Evolutionary conservation across 1,140 invertebrate genomes (phyloP).

Genomic region (Lithobius niger): DNA sequence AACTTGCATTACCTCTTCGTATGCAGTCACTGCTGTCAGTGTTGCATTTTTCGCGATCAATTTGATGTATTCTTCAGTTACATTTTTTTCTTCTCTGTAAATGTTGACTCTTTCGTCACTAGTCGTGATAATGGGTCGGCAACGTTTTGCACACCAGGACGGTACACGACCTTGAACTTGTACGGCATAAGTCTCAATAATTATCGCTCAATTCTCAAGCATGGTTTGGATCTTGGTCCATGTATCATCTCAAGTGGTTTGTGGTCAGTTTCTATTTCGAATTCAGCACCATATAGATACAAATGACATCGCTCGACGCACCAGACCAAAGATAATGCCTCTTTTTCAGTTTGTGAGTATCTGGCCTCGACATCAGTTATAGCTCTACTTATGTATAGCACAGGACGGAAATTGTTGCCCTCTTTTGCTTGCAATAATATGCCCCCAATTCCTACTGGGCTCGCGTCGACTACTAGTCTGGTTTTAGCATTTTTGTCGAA

Average conservation of each 20-base stretch:
- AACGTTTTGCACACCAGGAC: constrained; percentile 15
- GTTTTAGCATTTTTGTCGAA: constrained; percentile 21
- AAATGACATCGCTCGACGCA: constrained; percentile 19
- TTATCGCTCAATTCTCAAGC: constrained; percentile 18
- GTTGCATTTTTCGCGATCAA: neutral
- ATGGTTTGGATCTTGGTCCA: constrained; percentile 31
- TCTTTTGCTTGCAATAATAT: neutral
- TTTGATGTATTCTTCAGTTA: neutral
- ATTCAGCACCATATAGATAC: constrained; percentile 24
- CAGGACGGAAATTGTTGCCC: constrained; percentile 24
- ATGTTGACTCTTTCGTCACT: neutral
- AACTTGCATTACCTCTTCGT: neutral
- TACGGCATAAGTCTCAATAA: too few species aligned
- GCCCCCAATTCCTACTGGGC: constrained; percentile 25
- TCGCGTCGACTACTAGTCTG: constrained; percentile 31
- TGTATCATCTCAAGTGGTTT: too few species aligned
- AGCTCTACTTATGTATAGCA: constrained; percentile 30
- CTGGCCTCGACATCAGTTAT: constrained; percentile 26
- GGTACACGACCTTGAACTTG: constrained; percentile 17
- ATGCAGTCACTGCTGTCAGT: neutral
- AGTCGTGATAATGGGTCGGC: constrained; percentile 18
- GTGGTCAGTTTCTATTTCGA: too few species aligned
- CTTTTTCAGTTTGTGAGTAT: too few species aligned
- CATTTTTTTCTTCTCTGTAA: neutral
- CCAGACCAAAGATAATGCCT: constrained; percentile 21